Conservation (phyloP, 2,797 vertebrate genomes). For the Aldrovandia affinis region DNA sequence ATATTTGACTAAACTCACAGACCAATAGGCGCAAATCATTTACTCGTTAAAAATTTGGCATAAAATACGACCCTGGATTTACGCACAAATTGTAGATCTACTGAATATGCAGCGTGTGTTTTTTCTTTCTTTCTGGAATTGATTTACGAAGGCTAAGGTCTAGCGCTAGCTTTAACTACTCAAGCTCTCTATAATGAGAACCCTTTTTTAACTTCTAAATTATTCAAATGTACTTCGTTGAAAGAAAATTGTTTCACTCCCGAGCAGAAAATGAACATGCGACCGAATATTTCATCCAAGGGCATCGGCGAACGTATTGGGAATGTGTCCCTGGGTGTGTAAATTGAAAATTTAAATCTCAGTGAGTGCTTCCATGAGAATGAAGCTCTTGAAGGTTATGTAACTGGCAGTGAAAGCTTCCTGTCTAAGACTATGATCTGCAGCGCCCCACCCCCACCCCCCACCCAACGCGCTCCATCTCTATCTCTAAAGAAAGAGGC, state of each 20-base stretch:
- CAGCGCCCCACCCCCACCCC: conserved; percentile 6
- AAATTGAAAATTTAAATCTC: conserved; percentile 65
- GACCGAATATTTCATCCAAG: conserved; percentile 59
- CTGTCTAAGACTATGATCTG: conserved; percentile 40
- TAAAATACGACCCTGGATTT: background rate
- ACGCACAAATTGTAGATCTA: background rate
- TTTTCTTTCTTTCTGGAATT: background rate
- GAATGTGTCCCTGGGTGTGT: conserved; percentile 55
- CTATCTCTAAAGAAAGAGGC: conserved; percentile 42
- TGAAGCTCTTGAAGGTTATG: conserved; percentile 53
- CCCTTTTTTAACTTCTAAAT: conserved; percentile 19
- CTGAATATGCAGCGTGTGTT: background rate
- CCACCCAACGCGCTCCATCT: conserved; percentile 30
- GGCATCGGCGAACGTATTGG: conserved; percentile 60
- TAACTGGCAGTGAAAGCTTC: conserved; percentile 56
- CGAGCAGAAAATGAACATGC: background rate
- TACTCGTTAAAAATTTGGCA: background rate
- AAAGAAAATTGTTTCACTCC: conserved; percentile 12
- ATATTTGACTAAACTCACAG: background rate
- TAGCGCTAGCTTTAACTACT: background rate
- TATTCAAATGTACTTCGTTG: conserved; percentile 17
- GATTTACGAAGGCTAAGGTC: background rate
- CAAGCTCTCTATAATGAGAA: conserved; percentile 1
- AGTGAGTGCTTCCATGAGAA: conserved; percentile 53
- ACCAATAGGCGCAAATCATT: background rate